Conservation (phyloP, 2,797 vertebrate genomes). For the Coccyzus lansbergi region DNA sequence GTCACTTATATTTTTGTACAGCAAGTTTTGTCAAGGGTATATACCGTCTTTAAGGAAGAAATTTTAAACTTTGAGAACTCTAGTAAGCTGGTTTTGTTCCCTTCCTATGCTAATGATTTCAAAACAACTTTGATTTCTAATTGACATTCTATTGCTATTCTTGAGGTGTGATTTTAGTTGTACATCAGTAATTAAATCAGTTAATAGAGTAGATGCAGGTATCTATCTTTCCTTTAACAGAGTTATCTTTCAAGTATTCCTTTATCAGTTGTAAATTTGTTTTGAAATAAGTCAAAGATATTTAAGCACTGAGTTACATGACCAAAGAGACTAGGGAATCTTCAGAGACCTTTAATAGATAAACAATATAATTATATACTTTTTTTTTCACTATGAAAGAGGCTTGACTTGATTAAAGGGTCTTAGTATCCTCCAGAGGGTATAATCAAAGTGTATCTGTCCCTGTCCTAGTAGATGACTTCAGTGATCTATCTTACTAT, state of each 20-base stretch:
- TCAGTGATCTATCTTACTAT: neutral
- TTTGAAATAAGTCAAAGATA: neutral
- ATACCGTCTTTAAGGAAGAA: neutral
- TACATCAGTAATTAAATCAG: slow-evolving; percentile 24
- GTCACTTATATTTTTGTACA: neutral
- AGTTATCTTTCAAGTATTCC: slow-evolving; percentile 14
- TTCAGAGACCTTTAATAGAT: neutral
- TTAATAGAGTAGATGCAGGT: neutral
- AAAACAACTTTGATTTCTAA: slow-evolving; percentile 26
- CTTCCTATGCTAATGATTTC: neutral
- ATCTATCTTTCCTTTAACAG: neutral
- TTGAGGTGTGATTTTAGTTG: neutral
- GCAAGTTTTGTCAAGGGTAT: neutral
- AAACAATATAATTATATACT: neutral
- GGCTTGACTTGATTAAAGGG: neutral
- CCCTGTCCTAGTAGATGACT: neutral
- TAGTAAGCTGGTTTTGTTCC: neutral
- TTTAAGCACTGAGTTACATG: neutral
- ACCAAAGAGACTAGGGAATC: neutral
- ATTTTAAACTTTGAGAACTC: neutral
- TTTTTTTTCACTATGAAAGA: neutral
- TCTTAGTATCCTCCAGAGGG: neutral
- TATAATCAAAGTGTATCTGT: neutral
- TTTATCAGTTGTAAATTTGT: neutral
- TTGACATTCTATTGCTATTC: neutral